Evolutionary conservation across 2,888 invertebrate species (phyloP).

Genomic region (Tipula confusa): DNA sequence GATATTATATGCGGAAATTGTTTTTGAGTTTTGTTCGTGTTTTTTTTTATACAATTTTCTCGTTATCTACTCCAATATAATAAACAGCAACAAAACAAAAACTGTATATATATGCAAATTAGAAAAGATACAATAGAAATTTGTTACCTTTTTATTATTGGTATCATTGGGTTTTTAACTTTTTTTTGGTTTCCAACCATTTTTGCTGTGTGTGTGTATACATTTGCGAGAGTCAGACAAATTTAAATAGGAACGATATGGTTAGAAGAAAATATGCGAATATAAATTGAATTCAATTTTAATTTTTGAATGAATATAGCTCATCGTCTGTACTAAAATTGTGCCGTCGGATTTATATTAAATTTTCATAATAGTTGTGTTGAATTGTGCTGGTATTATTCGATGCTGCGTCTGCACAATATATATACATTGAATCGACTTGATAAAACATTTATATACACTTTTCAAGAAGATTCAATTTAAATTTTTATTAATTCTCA

Average conservation of each 20-base stretch:
- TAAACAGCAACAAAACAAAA: neutral
- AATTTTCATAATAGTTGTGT: neutral
- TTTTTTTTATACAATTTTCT: neutral
- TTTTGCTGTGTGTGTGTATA: neutral
- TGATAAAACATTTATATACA: neutral
- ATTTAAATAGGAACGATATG: constrained; percentile 3
- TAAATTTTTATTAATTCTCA: constrained; percentile 25
- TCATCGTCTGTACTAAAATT: neutral
- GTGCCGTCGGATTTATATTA: neutral
- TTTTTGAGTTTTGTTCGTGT: constrained; percentile 3
- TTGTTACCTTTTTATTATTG: constrained; percentile 25
- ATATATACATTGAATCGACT: neutral
- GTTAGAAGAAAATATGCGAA: neutral
- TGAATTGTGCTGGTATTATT: neutral
- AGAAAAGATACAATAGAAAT: constrained; percentile 9
- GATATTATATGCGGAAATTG: neutral
- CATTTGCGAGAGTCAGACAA: neutral
- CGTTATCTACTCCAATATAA: constrained; percentile 25
- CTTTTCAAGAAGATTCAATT: neutral
- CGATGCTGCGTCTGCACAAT: neutral
- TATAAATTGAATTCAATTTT: constrained; percentile 12
- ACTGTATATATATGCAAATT: neutral
- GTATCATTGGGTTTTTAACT: neutral
- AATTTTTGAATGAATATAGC: constrained; percentile 15
- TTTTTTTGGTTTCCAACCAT: neutral